Conservation (phyloP, 2,888 invertebrate species). For the Heterodera filipjevi region DNA sequence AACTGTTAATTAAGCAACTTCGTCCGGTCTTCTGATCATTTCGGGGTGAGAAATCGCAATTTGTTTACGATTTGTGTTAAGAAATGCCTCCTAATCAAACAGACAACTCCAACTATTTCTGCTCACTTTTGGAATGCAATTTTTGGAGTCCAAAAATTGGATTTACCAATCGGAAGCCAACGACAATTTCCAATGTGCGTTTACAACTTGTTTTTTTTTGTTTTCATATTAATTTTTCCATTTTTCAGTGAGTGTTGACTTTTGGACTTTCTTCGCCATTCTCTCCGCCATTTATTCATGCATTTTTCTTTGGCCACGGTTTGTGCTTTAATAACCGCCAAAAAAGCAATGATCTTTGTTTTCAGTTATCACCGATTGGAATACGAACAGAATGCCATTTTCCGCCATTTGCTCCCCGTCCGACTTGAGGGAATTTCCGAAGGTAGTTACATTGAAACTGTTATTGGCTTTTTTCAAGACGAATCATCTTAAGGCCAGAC, state of each 20-base stretch:
- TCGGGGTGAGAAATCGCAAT: slow-evolving; percentile 44
- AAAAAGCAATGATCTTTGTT: not conserved
- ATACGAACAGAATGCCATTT: slow-evolving; percentile 38
- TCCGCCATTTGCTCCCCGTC: not conserved
- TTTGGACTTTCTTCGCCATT: slow-evolving; percentile 43
- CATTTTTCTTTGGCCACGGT: slow-evolving; percentile 45
- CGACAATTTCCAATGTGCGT: slow-evolving; percentile 9
- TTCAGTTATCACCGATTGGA: slow-evolving; percentile 45
- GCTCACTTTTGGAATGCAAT: slow-evolving; percentile 44
- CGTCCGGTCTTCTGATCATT: slow-evolving; percentile 57
- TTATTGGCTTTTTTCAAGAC: not conserved
- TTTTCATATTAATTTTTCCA: not conserved
- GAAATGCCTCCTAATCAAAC: not conserved
- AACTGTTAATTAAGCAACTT: slow-evolving; percentile 53
- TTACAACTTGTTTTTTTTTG: no score
- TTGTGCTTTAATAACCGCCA: not conserved
- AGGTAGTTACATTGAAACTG: not conserved
- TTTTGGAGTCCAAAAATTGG: slow-evolving; percentile 37
- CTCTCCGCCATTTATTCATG: slow-evolving; percentile 44
- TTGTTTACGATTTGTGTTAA: not conserved
- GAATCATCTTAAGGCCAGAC: not conserved
- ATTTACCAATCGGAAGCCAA: slow-evolving; percentile 31
- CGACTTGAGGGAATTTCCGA: not conserved
- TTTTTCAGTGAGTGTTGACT: slow-evolving; percentile 43
- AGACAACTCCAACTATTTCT: slow-evolving; percentile 46